Evolutionary conservation across 1,140 invertebrate genomes (phyloP).

Genomic region (Drosophila sp.): DNA sequence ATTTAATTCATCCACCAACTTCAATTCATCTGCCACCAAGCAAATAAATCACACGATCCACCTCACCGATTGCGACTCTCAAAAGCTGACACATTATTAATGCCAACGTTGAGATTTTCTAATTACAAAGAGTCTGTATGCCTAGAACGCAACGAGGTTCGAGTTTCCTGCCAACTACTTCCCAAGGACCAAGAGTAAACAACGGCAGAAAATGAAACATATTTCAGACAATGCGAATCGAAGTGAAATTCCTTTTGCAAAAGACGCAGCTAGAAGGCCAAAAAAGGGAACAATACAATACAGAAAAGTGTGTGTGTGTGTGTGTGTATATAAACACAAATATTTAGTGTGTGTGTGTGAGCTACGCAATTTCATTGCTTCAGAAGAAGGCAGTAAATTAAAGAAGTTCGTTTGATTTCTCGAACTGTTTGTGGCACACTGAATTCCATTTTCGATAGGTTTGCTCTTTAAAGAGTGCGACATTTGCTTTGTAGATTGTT

Average conservation of each 20-base stretch:
- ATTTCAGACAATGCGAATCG: conserved; percentile 35
- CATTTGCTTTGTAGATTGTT: background rate
- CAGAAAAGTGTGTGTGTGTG: background rate
- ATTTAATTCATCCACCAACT: conserved; percentile 48
- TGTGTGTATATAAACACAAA: too few relatives aligned
- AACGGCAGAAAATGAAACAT: conserved; percentile 33
- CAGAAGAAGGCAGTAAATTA: background rate
- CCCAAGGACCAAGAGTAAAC: conserved; percentile 28
- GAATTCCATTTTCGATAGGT: background rate
- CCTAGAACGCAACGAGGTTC: background rate
- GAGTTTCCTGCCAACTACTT: background rate
- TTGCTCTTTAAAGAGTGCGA: background rate
- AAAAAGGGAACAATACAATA: conserved; percentile 30
- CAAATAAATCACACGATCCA: conserved; percentile 43
- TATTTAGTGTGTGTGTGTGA: background rate
- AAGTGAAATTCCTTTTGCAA: conserved; percentile 19
- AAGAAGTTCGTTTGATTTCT: background rate
- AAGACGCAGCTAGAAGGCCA: conserved; percentile 2
- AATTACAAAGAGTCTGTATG: conserved; percentile 35
- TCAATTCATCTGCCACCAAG: background rate
- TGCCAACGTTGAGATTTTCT: conserved; percentile 51
- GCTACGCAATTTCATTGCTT: conserved; percentile 7
- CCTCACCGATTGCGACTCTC: conserved; percentile 23
- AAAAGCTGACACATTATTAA: conserved; percentile 50
- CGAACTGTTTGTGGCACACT: background rate